phyloP scores from a whole-genome alignment of 2,113 vertebrate genomes.

The Channa maculata region DNA sequence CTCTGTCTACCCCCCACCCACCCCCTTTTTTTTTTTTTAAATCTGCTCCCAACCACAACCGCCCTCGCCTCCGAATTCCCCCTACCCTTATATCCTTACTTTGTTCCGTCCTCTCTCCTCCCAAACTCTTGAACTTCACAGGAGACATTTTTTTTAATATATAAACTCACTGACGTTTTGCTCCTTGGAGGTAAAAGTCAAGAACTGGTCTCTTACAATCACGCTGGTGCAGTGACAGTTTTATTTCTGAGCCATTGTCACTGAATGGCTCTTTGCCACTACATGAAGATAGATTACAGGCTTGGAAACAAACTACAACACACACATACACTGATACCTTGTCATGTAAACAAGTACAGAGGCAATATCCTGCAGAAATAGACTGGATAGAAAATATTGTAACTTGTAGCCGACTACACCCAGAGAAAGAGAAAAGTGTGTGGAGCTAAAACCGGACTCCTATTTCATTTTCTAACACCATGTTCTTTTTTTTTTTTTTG shows the following conservation, averaged over 20 bases:
- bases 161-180: conserved; percentile 4
- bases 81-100: conserved; percentile 18
- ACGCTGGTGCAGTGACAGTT: conserved; percentile 37
- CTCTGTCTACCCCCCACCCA: conserved; percentile 23
- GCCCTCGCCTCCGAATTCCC: conserved; percentile 27
- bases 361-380: conserved; percentile 39
- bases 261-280: conserved; percentile 27
- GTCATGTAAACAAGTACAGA: conserved; percentile 7
- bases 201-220: conserved; percentile 26
- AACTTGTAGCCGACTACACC: conserved; percentile 47
- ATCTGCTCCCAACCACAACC: conserved; percentile 13
- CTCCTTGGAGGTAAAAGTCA: conserved; percentile 21
- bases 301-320: conserved; percentile 6
- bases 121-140: conserved; percentile 62
- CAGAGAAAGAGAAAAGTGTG: conserved; percentile 20
- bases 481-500: conserved; percentile 73
- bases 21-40: conserved; percentile 17
- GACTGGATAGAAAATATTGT: conserved; percentile 40
- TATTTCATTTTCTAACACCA: conserved; percentile 88
- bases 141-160: conserved; percentile 22
- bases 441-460: conserved; percentile 78
- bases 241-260: conserved; percentile 46
- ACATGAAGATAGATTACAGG: conserved; percentile 36
- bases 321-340: conserved; percentile 15
- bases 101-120: conserved; percentile 57